These are phyloP conservation scores for Meandrusa payeni DNA, from an alignment of 2,888 invertebrate species.

Conservation along the genomic window DNA sequence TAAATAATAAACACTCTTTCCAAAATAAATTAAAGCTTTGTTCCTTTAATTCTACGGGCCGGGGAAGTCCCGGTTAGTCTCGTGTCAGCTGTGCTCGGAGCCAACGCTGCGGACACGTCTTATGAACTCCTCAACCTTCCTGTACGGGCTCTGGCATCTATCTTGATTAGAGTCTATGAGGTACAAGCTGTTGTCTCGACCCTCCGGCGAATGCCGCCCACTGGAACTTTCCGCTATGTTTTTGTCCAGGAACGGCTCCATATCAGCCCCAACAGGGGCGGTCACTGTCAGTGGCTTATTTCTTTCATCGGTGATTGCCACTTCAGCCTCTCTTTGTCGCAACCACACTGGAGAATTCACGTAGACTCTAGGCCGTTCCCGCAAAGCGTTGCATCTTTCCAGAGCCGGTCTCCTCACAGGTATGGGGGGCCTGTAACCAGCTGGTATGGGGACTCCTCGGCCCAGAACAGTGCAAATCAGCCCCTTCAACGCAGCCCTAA, in stretches of 20 bases:
- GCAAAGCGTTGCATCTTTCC: conserved; percentile 75
- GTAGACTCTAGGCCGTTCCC: conserved; percentile 78
- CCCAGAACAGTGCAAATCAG: conserved; percentile 83
- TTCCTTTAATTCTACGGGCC: conserved; percentile 54
- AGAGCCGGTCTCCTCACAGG: conserved; percentile 73
- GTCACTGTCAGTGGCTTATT: conserved; percentile 39
- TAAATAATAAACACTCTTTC: conserved; percentile 22
- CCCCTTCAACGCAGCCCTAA: conserved; percentile 88
- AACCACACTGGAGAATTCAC: conserved; percentile 83
- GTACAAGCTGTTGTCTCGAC: conserved; percentile 61
- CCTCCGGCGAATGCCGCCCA: conserved; percentile 63
- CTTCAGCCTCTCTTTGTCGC: conserved; percentile 68
- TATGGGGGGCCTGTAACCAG: conserved; percentile 68
- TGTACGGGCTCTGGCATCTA: conserved; percentile 66
- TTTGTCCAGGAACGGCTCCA: conserved; percentile 63
- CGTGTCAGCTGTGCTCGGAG: conserved; percentile 73
- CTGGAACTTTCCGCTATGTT: conserved; percentile 54
- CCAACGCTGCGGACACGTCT: conserved; percentile 64
- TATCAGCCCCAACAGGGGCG: conserved; percentile 47
- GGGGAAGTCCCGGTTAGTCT: conserved; percentile 61
- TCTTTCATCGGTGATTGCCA: conserved; percentile 43
- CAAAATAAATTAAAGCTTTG: conserved; percentile 43
- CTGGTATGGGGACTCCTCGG: conserved; percentile 70
- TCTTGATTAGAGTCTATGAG: conserved; percentile 60
- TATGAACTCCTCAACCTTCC: conserved; percentile 65